These are phyloP conservation scores for Tupaia chinensis DNA, from an alignment of 2,113 vertebrate genomes.

Conservation along the genomic window DNA sequence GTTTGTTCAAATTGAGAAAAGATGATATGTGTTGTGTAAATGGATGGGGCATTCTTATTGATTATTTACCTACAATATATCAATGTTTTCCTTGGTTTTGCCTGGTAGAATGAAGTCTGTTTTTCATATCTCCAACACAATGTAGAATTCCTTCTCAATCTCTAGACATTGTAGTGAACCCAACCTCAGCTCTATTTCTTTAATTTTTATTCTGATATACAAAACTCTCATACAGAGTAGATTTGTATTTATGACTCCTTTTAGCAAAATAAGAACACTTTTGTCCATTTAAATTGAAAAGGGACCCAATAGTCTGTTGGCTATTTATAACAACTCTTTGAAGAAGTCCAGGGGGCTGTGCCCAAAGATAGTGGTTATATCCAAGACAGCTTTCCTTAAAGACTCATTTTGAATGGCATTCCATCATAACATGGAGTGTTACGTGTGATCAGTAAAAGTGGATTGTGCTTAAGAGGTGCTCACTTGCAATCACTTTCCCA, in stretches of 20 bases:
- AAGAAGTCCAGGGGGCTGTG: neutral
- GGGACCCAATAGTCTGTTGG: neutral
- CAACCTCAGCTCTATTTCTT: neutral
- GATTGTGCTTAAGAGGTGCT: neutral
- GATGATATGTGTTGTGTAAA: neutral
- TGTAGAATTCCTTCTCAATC: neutral
- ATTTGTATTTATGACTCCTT: neutral
- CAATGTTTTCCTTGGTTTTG: slow-evolving; percentile 30
- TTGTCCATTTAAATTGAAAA: slow-evolving; percentile 24
- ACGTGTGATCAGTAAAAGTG: neutral
- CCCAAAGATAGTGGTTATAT: neutral
- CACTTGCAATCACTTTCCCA: neutral
- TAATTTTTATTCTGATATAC: neutral
- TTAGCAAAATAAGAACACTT: neutral
- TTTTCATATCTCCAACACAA: slow-evolving; percentile 14
- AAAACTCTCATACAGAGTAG: slow-evolving; percentile 10
- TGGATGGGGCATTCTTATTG: neutral
- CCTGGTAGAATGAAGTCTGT: slow-evolving; percentile 59
- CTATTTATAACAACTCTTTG: neutral
- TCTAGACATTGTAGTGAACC: neutral
- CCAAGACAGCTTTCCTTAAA: neutral
- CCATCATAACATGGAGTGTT: neutral
- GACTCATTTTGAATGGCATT: neutral
- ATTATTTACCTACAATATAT: slow-evolving; percentile 39
- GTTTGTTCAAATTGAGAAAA: neutral